These are phyloP conservation scores for Papilio machaon DNA, from an alignment of 1,140 invertebrate genomes.

Conservation along the genomic window DNA sequence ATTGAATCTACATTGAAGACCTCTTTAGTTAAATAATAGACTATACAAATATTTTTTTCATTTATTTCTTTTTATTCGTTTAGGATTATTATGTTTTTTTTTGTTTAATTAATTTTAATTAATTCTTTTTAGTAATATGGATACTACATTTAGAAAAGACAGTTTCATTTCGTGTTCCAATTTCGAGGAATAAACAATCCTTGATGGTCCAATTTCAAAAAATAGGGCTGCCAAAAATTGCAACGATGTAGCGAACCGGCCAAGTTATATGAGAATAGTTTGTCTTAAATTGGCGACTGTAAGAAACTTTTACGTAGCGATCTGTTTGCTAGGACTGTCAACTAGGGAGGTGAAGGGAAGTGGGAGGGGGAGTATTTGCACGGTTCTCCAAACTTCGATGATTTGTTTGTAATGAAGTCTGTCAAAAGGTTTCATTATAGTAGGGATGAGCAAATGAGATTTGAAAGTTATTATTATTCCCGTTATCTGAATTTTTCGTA, in stretches of 20 bases:
- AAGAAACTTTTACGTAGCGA: not conserved
- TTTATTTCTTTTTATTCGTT: too few species aligned
- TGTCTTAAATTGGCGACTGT: slow-evolving; percentile 13
- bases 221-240: slow-evolving; percentile 9
- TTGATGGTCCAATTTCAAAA: slow-evolving; percentile 4
- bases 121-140: too few species aligned
- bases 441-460: too few species aligned
- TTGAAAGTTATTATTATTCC: too few species aligned
- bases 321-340: not conserved
- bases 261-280: slow-evolving; percentile 23
- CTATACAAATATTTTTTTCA: too few species aligned
- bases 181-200: not conserved
- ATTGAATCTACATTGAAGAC: too few species aligned
- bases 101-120: too few species aligned
- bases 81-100: too few species aligned
- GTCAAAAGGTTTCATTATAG: not conserved
- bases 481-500: too few species aligned
- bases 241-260: not conserved
- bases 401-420: slow-evolving; percentile 4
- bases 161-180: not conserved
- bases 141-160: too few species aligned
- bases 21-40: too few species aligned
- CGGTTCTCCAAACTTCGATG: not conserved
- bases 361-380: not conserved
- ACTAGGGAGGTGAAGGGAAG: not conserved